Evolutionary conservation across 2,888 invertebrate genomes (phyloP), one percentile per base, ranked within the genome.

Genomic region (Polydrusus pterygomalis): DNA sequence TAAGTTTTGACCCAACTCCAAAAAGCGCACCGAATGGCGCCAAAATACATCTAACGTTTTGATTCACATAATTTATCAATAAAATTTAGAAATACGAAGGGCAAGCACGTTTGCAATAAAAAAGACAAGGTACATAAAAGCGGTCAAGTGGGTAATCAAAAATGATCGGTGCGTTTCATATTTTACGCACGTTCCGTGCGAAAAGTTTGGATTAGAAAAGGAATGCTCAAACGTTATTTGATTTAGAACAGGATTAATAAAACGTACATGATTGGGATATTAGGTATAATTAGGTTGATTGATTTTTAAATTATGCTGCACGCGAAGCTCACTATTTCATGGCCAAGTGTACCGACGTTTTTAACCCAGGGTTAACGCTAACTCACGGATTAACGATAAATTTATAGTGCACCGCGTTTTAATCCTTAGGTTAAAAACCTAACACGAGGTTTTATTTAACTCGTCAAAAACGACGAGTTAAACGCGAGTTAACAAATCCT

Each of bases 61-160:
- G 25, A 25, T 30, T 54, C n/a, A 54, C 0, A 25, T 7, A 13
- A 30, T 11, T n/a, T 54, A 54, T 54, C 54, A 54, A 47, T 47
- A 47, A 15, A 17, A 30, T 54, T 54, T 30, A 20, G 20, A 18
- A 51, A 51, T 54, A 3, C 6, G 11, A 30, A 47, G 15, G 17
- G 17, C 47, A 17, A 30, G 30, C 54, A 54, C 54, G 54, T 30
- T 30, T 54, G 54, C 30, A 54, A 54, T 54, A 54, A 51, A 54
- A n/a, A 51, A 51, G 18, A 25, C 3, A 25, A 10, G 17, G 25
- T 25, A 49, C 20, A 51, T 51, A 10, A 51, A 54, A 54, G 54
- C 54, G 54, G 54, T 54, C 54, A 54, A 54, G 54, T 54, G 54
- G n/a, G 54, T 54, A 54, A 54, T 54, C 54, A 11, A 30, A 54